Evolutionary conservation across 2,797 vertebrate species (phyloP).

Genomic region (Sebastiscus tertius): DNA sequence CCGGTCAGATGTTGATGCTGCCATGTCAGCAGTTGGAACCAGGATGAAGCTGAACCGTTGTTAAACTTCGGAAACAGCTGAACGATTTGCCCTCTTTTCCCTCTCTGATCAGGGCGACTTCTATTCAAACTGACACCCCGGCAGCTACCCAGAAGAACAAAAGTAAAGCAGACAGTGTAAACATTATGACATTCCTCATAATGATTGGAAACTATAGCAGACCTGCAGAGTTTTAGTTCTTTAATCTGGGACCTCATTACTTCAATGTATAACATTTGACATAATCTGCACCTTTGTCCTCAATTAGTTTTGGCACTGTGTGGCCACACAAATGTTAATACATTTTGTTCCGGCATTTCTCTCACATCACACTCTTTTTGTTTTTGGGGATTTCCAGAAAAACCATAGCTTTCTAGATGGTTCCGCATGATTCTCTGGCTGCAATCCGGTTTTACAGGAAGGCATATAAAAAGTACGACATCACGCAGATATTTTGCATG

Average conservation of each 20-base stretch:
- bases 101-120: conserved; percentile 3
- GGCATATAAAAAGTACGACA: too few species aligned
- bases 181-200: conserved; percentile 27
- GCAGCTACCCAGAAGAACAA: conserved; percentile 38
- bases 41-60: neutral
- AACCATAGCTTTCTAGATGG: neutral
- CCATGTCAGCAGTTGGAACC: conserved; percentile 32
- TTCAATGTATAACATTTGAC: neutral
- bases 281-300: neutral
- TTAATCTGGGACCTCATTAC: neutral
- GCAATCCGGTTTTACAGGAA: neutral
- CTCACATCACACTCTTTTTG: neutral
- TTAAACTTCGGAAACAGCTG: conserved; percentile 30
- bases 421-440: neutral
- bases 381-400: neutral
- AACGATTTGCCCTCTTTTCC: conserved; percentile 26
- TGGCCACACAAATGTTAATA: neutral
- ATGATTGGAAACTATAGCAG: neutral
- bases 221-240: conserved; percentile 8
- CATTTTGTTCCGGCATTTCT: neutral
- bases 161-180: conserved; percentile 56
- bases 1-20: conserved; percentile 35
- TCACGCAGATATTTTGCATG: too few species aligned
- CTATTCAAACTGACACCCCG: conserved; percentile 51
- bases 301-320: neutral